Percentiles rank a stretch among this genome's conserved stretches.
These are phyloP conservation scores for Sesamia nonagrioides DNA, from an alignment of 1,140 invertebrate species.

Conservation along the genomic window DNA sequence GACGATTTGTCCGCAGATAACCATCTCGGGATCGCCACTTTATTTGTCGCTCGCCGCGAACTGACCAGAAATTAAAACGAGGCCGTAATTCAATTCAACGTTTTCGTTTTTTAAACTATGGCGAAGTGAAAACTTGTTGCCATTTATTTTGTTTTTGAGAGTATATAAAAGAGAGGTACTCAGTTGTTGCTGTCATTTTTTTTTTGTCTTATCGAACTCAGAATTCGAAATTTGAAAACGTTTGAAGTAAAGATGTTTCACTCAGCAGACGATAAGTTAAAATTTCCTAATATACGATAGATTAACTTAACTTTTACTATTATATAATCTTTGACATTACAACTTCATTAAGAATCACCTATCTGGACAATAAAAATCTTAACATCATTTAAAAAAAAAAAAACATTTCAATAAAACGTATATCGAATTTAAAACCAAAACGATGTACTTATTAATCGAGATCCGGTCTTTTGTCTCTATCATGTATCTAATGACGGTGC, in stretches of 20 bases:
- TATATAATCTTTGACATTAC: constrained; percentile 21
- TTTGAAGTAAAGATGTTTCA: constrained; percentile 5
- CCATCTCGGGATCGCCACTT: constrained; percentile 71
- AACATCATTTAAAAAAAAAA: constrained; percentile 32
- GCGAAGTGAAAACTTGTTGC: background rate
- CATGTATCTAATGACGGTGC: constrained; percentile 74
- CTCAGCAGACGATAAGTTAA: background rate
- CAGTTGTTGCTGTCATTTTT: background rate
- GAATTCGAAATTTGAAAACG: background rate
- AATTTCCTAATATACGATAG: constrained; percentile 16
- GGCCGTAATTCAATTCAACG: constrained; percentile 23
- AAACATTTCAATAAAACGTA: constrained; percentile 35
- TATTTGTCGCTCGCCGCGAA: constrained; percentile 54
- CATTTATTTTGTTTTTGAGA: background rate
- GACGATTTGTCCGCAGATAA: constrained; percentile 77
- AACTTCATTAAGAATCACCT: constrained; percentile 28
- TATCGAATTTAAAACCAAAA: constrained; percentile 33
- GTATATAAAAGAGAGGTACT: background rate
- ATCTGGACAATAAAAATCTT: constrained; percentile 35
- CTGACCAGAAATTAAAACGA: constrained; percentile 46
- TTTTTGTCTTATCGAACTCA: constrained; percentile 8
- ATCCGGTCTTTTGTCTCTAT: constrained; percentile 65
- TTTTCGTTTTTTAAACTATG: constrained; percentile 34
- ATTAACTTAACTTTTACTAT: constrained; percentile 28
- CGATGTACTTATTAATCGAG: constrained; percentile 64